A percentile compares a stretch with the other conserved stretches of the same genome.
Evolutionary conservation across 37 sponge, comb jelly and placozoan species (phyloP).

Genomic region (Dysidea cf. avara): DNA sequence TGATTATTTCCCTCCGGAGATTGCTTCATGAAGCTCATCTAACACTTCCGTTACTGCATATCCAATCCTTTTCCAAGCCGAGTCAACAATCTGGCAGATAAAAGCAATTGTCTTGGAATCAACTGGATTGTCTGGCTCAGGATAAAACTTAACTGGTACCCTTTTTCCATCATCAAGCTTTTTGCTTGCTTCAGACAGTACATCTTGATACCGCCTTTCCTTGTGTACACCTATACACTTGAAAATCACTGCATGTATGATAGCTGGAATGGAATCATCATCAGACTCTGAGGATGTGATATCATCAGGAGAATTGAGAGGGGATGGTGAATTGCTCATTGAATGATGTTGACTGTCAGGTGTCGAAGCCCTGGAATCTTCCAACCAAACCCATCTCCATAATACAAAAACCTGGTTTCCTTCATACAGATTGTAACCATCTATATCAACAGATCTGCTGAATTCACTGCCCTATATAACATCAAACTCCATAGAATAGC

Average conservation of each 20-base stretch:
- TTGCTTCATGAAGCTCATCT: neutral
- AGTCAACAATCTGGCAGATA: neutral
- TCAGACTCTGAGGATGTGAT: too few species aligned
- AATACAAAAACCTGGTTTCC: too few species aligned
- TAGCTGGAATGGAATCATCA: too few species aligned
- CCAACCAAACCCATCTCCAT: too few species aligned
- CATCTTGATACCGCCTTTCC: neutral
- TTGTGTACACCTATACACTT: neutral
- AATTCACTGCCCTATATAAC: too few species aligned
- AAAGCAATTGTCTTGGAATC: slow-evolving; percentile 11
- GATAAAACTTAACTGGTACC: neutral
- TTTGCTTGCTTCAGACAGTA: neutral
- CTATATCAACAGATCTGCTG: too few species aligned
- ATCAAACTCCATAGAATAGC: too few species aligned
- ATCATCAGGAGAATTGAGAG: too few species aligned
- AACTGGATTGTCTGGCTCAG: neutral
- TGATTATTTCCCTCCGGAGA: neutral
- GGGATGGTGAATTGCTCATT: too few species aligned
- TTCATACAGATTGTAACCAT: too few species aligned
- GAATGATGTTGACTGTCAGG: too few species aligned
- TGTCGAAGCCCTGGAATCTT: too few species aligned
- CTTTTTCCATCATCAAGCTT: neutral
- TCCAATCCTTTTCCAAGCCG: neutral
- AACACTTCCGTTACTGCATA: neutral
- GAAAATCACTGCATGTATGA: neutral